Evolutionary conservation across 2,888 invertebrate genomes (phyloP).

Genomic region (Brachycybe producta): DNA sequence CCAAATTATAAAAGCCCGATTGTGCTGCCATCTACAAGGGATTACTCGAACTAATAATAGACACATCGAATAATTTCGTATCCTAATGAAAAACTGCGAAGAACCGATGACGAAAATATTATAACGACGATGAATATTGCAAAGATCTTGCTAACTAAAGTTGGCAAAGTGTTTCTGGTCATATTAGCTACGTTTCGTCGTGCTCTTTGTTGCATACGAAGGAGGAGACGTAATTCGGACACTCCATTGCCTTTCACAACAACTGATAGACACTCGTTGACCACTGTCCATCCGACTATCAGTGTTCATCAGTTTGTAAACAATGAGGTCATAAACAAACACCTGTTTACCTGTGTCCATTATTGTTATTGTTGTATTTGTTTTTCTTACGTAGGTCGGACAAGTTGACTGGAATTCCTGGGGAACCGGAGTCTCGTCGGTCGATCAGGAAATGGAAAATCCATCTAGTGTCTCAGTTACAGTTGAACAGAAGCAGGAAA

Average conservation of each 20-base stretch:
- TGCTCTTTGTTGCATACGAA: slow-evolving; percentile 13
- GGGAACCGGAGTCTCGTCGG: too few relatives aligned
- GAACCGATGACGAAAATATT: too few relatives aligned
- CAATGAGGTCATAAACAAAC: slow-evolving; percentile 6
- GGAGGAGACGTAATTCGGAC: slow-evolving; percentile 14
- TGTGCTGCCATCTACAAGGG: too few relatives aligned
- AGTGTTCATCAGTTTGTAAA: slow-evolving; percentile 2
- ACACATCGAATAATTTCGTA: too few relatives aligned
- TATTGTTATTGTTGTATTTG: neutral
- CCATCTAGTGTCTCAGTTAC: slow-evolving; percentile 6
- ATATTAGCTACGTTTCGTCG: slow-evolving; percentile 4
- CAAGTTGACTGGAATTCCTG: slow-evolving; percentile 9
- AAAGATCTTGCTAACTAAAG: neutral
- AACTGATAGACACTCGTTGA: neutral
- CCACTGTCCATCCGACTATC: slow-evolving; percentile 1
- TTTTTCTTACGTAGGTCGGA: slow-evolving; percentile 1
- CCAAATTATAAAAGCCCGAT: too few relatives aligned
- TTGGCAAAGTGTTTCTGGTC: slow-evolving; percentile 10
- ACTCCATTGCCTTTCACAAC: slow-evolving; percentile 14
- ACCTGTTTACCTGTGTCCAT: neutral
- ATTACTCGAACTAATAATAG: too few relatives aligned
- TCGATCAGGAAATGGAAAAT: slow-evolving; percentile 2
- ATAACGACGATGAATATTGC: slow-evolving; percentile 1
- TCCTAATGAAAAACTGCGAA: too few relatives aligned
- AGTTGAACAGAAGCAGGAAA: neutral